These are phyloP conservation scores for Melanotaenia pygmaea DNA, from an alignment of 2,797 vertebrate species.

Conservation along the genomic window DNA sequence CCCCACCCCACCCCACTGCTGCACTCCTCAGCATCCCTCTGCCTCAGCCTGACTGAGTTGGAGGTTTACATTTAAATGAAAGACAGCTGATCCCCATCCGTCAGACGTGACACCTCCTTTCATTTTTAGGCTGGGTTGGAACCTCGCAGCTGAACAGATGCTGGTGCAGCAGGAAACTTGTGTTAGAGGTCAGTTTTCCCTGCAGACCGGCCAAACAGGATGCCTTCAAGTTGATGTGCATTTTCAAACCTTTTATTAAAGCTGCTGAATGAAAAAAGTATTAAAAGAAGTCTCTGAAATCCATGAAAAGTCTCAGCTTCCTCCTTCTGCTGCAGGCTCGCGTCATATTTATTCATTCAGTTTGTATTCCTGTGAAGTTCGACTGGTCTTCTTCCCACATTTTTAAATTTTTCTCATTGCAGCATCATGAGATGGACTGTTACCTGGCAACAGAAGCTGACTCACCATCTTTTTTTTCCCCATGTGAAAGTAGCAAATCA, in stretches of 20 bases:
- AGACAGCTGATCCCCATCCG: slow-evolving; percentile 20
- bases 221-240: neutral
- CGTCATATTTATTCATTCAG: neutral
- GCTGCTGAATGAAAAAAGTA: neutral
- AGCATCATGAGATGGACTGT: neutral
- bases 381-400: neutral
- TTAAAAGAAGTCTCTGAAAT: no score
- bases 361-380: neutral
- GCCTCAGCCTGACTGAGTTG: slow-evolving; percentile 26
- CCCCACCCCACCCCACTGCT: slow-evolving; percentile 8
- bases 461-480: neutral
- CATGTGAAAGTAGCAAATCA: neutral
- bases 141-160: neutral
- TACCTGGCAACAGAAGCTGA: neutral
- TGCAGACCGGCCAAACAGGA: no score
- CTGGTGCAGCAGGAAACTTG: slow-evolving; percentile 12
- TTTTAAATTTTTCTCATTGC: neutral
- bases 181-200: neutral
- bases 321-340: neutral
- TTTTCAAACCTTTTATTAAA: no score
- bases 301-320: neutral
- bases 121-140: slow-evolving; percentile 3
- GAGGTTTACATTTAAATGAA: slow-evolving; percentile 19
- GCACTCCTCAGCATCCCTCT: slow-evolving; percentile 41
- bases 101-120: slow-evolving; percentile 1